A percentile compares a stretch with the other conserved stretches of the same genome.
Evolutionary conservation across 2,797 vertebrate genomes (phyloP).

Genomic region (Champsocephalus gunnari): DNA sequence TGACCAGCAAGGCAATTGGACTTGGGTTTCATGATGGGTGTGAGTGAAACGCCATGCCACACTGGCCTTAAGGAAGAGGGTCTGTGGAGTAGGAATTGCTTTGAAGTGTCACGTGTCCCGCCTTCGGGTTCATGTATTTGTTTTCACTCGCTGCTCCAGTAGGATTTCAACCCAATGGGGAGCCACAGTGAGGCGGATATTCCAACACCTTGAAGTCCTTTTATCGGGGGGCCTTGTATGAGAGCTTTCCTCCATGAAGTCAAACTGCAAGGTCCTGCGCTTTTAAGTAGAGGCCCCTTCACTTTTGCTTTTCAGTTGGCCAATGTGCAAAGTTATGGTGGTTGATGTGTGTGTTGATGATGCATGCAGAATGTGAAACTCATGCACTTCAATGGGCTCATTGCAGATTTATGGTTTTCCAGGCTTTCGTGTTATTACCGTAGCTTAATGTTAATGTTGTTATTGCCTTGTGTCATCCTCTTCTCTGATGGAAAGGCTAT

Average conservation of each 20-base stretch:
- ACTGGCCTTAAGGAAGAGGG: constrained; percentile 71
- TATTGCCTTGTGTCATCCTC: constrained; percentile 32
- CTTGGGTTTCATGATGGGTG: constrained; percentile 75
- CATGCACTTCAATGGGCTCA: constrained; percentile 13
- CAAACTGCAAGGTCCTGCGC: constrained; percentile 42
- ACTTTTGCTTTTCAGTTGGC: constrained; percentile 46
- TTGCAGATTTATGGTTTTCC: constrained; percentile 51
- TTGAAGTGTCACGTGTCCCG: constrained; percentile 79
- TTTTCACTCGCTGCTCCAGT: constrained; percentile 76
- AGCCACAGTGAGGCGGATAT: constrained; percentile 70
- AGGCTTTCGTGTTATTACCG: constrained; percentile 24
- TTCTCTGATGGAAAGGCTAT: background rate
- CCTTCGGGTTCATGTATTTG: constrained; percentile 74
- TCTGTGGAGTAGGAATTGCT: constrained; percentile 56
- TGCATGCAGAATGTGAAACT: constrained; percentile 46
- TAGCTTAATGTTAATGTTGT: constrained; percentile 23
- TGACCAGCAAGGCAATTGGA: constrained; percentile 65
- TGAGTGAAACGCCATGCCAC: constrained; percentile 68
- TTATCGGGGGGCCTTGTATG: constrained; percentile 56
- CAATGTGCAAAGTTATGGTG: constrained; percentile 20
- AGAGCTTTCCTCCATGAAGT: constrained; percentile 67
- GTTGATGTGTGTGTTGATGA: constrained; percentile 39
- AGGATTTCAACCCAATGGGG: constrained; percentile 75
- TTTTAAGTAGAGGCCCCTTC: constrained; percentile 53
- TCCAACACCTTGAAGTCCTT: constrained; percentile 78